Percentiles rank a stretch among this genome's conserved stretches.
Conservation (phyloP, 2,888 invertebrate species). For the Caenorhabditis macrosperma region DNA sequence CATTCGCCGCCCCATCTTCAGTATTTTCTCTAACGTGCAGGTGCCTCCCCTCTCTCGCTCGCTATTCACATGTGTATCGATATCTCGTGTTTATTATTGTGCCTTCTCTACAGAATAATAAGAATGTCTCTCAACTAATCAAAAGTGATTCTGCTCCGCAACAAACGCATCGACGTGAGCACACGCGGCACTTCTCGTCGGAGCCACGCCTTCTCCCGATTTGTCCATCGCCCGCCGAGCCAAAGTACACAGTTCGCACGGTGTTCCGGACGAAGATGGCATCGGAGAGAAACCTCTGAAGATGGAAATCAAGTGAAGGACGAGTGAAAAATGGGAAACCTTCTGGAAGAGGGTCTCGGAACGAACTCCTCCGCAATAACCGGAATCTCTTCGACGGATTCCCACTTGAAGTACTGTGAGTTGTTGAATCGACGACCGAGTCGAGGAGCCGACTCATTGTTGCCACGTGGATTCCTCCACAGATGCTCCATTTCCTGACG, state of each 20-base stretch:
- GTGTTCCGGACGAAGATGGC: neutral
- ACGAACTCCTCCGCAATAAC: constrained; percentile 8
- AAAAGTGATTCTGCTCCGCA: neutral
- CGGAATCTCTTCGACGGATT: constrained; percentile 32
- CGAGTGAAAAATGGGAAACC: neutral
- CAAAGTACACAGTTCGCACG: constrained; percentile 45
- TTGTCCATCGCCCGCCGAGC: constrained; percentile 27
- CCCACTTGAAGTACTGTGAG: constrained; percentile 49
- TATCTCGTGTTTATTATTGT: constrained; percentile 28
- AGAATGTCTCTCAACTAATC: neutral
- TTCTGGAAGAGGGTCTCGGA: neutral
- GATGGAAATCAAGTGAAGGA: neutral
- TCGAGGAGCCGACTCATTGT: constrained; percentile 29
- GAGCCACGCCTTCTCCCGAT: neutral
- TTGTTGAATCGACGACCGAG: constrained; percentile 34
- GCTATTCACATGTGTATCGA: constrained; percentile 7
- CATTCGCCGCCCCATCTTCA: neutral
- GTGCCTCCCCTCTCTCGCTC: neutral
- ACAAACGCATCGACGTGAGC: constrained; percentile 42
- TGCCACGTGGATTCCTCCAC: constrained; percentile 1
- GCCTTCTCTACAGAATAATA: constrained; percentile 14
- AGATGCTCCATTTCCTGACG: constrained; percentile 12
- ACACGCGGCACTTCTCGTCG: constrained; percentile 41
- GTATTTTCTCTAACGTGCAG: constrained; percentile 20
- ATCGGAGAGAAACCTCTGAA: neutral